phyloP scores from a whole-genome alignment of 2,888 invertebrate species.

The Resseliella maxima region DNA sequence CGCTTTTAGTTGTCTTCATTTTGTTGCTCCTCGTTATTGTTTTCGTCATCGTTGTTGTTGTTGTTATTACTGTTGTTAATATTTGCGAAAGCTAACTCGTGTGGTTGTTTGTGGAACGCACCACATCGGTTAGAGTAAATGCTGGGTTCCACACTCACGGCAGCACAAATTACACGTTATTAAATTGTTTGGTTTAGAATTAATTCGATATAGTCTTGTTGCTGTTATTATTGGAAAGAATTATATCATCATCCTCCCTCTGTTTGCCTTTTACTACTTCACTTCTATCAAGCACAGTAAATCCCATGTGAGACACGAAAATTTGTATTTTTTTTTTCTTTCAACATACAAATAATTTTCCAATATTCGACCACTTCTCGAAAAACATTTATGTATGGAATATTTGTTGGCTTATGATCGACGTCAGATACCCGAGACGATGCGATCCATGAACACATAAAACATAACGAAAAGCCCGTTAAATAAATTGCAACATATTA shows the following conservation, averaged over 20 bases:
- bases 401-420: not conserved
- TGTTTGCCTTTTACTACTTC: not conserved
- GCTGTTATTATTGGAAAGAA: constrained; percentile 16
- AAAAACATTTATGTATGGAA: not conserved
- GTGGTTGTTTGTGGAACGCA: constrained; percentile 27
- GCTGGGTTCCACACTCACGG: not conserved
- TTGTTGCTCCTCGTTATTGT: not conserved
- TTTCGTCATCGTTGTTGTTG: not conserved
- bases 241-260: not conserved
- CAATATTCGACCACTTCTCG: not conserved
- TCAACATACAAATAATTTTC: not conserved
- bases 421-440: too few relatives aligned
- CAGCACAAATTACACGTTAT: constrained; percentile 46
- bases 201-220: constrained; percentile 34
- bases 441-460: too few relatives aligned
- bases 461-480: not conserved
- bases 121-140: constrained; percentile 10
- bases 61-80: not conserved
- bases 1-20: not conserved
- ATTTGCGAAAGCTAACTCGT: not conserved
- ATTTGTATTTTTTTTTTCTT: not conserved
- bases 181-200: constrained; percentile 53
- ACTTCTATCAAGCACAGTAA: too few relatives aligned
- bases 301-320: too few relatives aligned
- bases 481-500: not conserved